phyloP scores from a whole-genome alignment of 2,113 vertebrate genomes.

The Trochalopteron elliotii region DNA sequence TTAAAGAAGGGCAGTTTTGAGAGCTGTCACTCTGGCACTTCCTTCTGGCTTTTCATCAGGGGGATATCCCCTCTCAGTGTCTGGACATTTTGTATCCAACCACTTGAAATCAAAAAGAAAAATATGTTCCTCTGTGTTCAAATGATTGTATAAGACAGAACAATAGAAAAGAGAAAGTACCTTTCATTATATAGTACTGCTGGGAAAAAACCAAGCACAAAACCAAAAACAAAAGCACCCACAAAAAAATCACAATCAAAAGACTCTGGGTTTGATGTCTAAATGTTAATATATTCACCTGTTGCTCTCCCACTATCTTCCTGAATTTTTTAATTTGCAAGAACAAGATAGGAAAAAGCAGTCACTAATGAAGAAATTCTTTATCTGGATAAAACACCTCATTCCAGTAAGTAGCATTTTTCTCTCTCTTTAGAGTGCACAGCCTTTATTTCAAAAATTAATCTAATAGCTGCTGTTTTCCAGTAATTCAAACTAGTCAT shows the following conservation, averaged over 20 bases:
- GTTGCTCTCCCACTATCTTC: neutral
- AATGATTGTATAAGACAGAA: neutral
- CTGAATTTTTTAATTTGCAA: constrained; percentile 25
- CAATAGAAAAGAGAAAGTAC: neutral
- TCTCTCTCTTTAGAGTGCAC: neutral
- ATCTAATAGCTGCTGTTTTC: constrained; percentile 20
- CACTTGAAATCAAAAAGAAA: neutral
- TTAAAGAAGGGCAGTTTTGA: constrained; percentile 5
- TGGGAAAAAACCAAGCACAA: neutral
- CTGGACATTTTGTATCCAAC: neutral
- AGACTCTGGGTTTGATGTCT: neutral
- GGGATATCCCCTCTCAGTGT: neutral
- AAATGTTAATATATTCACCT: neutral
- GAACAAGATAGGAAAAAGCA: neutral
- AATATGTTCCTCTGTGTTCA: neutral
- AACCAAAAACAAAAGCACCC: neutral
- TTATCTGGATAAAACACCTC: constrained; percentile 37
- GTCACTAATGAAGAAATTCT: neutral
- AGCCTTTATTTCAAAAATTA: constrained; percentile 12
- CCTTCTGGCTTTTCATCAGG: neutral
- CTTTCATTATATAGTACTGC: neutral
- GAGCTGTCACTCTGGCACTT: neutral
- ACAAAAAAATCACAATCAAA: neutral
- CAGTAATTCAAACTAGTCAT: constrained; percentile 1
- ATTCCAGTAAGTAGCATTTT: constrained; percentile 27